These are phyloP conservation scores for Neoarius graeffei DNA, from an alignment of 2,113 vertebrate species.

Conservation along the genomic window DNA sequence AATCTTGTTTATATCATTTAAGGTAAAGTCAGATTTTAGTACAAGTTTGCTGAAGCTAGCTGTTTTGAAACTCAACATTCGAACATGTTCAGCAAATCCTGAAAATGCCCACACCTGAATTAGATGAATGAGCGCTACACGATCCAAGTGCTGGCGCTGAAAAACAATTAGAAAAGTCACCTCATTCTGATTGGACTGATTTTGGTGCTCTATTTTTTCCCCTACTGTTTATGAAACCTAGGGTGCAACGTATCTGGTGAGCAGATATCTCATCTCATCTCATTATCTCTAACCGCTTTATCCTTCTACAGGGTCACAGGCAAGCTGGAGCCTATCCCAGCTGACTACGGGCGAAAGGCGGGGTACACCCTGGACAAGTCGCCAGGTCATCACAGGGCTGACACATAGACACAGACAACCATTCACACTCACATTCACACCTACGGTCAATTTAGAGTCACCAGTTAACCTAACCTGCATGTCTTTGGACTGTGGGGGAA, in stretches of 20 bases:
- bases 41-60: background rate
- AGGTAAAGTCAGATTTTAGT: background rate
- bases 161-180: background rate
- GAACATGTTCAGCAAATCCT: background rate
- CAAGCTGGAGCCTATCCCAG: too few species aligned
- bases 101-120: background rate
- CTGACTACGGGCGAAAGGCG: too few species aligned
- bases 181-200: background rate
- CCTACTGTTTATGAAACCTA: background rate
- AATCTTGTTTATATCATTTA: background rate
- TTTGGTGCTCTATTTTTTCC: background rate
- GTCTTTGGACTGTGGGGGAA: too few species aligned
- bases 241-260: background rate
- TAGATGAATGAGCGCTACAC: background rate
- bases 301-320: too few species aligned
- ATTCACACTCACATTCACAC: too few species aligned
- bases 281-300: too few species aligned
- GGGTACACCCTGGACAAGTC: too few species aligned
- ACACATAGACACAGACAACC: too few species aligned
- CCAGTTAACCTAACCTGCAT: too few species aligned
- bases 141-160: background rate
- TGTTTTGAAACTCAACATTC: background rate
- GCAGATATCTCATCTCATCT: too few species aligned
- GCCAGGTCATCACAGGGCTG: too few species aligned
- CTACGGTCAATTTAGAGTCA: too few species aligned